A percentile compares a stretch with the other conserved stretches of the same genome.
Conservation (phyloP, 2,888 invertebrate species). For the Amphipoea oculea region DNA sequence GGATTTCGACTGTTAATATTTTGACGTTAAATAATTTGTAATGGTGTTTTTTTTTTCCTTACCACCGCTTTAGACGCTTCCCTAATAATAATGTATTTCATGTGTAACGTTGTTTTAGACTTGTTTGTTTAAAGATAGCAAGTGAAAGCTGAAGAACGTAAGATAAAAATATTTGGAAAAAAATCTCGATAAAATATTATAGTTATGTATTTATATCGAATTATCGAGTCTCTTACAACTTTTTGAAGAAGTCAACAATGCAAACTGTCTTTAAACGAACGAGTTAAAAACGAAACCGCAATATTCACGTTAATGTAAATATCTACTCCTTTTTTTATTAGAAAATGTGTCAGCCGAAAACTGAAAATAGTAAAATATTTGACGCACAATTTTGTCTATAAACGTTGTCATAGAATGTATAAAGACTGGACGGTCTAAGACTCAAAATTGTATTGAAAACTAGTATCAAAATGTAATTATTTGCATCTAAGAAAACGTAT, state of each 20-base stretch:
- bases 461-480: slow-evolving; percentile 10
- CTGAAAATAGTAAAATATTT: slow-evolving; percentile 83
- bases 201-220: background rate
- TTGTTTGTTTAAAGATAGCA: slow-evolving; percentile 52
- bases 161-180: background rate
- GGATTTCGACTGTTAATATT: slow-evolving; percentile 70
- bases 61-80: slow-evolving; percentile 80
- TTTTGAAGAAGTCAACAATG: background rate
- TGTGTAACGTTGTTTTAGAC: slow-evolving; percentile 54
- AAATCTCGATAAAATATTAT: background rate
- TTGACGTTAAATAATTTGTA: slow-evolving; percentile 78
- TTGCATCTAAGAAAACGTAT: slow-evolving; percentile 37
- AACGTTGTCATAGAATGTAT: slow-evolving; percentile 56
- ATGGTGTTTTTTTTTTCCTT: slow-evolving; percentile 73
- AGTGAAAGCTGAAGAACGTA: background rate
- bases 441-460: slow-evolving; percentile 16
- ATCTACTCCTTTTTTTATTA: slow-evolving; percentile 69
- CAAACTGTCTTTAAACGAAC: slow-evolving; percentile 44
- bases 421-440: slow-evolving; percentile 51
- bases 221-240: background rate
- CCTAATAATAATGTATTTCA: slow-evolving; percentile 70
- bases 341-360: slow-evolving; percentile 73
- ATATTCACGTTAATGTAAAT: slow-evolving; percentile 70
- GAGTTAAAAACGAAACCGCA: slow-evolving; percentile 48
- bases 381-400: slow-evolving; percentile 74